A percentile compares a stretch with the other conserved stretches of the same genome.
Conservation (phyloP, 53 echinoderm and acorn worm species). For the Paelopatides confundens region DNA sequence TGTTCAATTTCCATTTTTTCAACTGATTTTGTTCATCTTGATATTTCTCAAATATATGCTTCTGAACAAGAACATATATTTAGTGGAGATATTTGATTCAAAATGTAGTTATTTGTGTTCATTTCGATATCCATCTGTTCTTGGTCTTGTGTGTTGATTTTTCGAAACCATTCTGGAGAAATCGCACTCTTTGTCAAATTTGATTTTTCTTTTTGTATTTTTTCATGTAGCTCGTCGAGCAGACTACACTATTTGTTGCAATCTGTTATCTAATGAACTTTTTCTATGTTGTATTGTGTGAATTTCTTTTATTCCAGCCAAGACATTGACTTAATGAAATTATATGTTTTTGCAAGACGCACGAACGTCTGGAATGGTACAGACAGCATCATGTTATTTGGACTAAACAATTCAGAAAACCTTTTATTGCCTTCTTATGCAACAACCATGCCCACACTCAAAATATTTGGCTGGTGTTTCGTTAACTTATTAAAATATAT, state of each 20-base stretch:
- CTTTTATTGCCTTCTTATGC: slow-evolving; percentile 30
- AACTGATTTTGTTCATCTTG: not conserved
- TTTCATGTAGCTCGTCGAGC: slow-evolving; percentile 9
- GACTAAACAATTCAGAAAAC: not conserved
- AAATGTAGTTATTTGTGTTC: not conserved
- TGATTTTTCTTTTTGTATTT: not conserved
- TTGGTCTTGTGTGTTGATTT: slow-evolving; percentile 18
- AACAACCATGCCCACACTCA: slow-evolving; percentile 34
- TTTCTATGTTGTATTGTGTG: too few species aligned
- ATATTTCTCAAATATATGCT: not conserved
- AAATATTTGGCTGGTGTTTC: not conserved
- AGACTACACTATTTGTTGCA: not conserved
- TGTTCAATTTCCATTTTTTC: not conserved
- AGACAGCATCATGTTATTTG: slow-evolving; percentile 7
- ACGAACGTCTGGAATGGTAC: not conserved
- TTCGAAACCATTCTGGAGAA: not conserved
- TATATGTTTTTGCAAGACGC: not conserved
- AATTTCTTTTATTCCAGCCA: not conserved
- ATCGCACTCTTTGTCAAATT: not conserved
- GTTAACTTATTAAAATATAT: not conserved
- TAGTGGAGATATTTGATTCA: slow-evolving; percentile 7
- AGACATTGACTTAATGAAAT: not conserved
- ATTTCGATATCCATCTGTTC: slow-evolving; percentile 7
- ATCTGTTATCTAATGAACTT: not conserved
- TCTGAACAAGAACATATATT: slow-evolving; percentile 20